These are phyloP conservation scores for Leucophora obtusa DNA, from an alignment of 2,888 invertebrate genomes.

Conservation along the genomic window DNA sequence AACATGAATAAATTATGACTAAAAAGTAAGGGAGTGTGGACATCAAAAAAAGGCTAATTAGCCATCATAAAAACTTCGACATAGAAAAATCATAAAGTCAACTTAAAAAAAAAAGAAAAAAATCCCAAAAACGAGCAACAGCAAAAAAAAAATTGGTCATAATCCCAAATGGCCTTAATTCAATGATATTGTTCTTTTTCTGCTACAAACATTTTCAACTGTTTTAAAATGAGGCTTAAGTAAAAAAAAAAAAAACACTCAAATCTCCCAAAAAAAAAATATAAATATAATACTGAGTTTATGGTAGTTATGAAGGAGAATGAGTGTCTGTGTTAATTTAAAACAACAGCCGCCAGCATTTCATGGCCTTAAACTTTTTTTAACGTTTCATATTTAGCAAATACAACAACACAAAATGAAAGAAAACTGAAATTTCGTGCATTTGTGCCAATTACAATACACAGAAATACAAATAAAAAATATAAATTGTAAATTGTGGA, in stretches of 20 bases:
- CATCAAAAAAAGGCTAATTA: slow-evolving; percentile 21
- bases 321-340: slow-evolving; percentile 46
- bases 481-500: not conserved
- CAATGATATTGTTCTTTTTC: slow-evolving; percentile 43
- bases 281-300: not conserved
- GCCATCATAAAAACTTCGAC: not conserved
- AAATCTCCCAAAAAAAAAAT: not conserved
- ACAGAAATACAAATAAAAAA: not conserved
- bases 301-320: slow-evolving; percentile 26
- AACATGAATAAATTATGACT: slow-evolving; percentile 36
- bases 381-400: slow-evolving; percentile 31
- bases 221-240: slow-evolving; percentile 33
- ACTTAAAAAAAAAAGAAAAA: not conserved
- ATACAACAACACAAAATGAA: not conserved
- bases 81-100: slow-evolving; percentile 19
- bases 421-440: not conserved
- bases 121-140: not conserved
- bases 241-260: slow-evolving; percentile 4
- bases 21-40: not conserved
- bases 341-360: slow-evolving; percentile 42
- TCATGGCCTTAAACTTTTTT: slow-evolving; percentile 56
- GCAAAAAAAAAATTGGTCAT: not conserved
- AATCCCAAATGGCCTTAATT: slow-evolving; percentile 50
- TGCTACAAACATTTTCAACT: slow-evolving; percentile 12
- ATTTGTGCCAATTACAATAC: slow-evolving; percentile 36